A percentile compares a stretch with the other conserved stretches of the same genome.
phyloP scores from a whole-genome alignment of 2,888 invertebrate genomes.

The Plusia festucae region DNA sequence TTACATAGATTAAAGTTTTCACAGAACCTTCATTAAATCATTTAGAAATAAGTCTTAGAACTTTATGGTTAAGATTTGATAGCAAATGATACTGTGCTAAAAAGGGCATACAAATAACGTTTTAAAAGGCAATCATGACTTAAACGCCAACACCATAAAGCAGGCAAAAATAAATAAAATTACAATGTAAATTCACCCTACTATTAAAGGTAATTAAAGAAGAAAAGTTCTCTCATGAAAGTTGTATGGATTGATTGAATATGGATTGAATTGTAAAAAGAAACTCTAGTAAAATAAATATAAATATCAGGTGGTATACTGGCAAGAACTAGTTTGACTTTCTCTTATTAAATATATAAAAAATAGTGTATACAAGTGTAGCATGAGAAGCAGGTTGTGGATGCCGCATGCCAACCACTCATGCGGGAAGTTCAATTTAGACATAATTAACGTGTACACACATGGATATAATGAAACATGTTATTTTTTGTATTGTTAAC shows the following conservation, averaged over 20 bases:
- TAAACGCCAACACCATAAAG: neutral
- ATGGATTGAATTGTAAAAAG: neutral
- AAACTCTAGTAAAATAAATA: neutral
- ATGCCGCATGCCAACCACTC: conserved; percentile 11
- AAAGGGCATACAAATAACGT: too few relatives aligned
- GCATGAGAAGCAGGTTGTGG: neutral
- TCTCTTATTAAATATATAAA: neutral
- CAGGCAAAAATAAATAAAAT: neutral
- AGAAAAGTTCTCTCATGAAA: too few relatives aligned
- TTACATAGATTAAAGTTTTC: neutral
- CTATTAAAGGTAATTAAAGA: neutral
- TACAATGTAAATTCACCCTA: neutral
- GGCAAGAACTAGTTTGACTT: neutral
- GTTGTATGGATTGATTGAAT: neutral
- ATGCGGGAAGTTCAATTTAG: conserved; percentile 35
- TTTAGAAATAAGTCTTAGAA: neutral
- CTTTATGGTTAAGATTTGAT: too few relatives aligned
- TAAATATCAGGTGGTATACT: neutral
- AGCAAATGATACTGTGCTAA: too few relatives aligned
- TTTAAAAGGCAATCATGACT: neutral
- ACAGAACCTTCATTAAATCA: neutral
- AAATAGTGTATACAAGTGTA: neutral
- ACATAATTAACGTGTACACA: conserved; percentile 11
- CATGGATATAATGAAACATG: neutral
- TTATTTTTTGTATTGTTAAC: neutral